Evolutionary conservation across 2,797 vertebrate genomes (phyloP).

Genomic region (Hylomyscus alleni): DNA sequence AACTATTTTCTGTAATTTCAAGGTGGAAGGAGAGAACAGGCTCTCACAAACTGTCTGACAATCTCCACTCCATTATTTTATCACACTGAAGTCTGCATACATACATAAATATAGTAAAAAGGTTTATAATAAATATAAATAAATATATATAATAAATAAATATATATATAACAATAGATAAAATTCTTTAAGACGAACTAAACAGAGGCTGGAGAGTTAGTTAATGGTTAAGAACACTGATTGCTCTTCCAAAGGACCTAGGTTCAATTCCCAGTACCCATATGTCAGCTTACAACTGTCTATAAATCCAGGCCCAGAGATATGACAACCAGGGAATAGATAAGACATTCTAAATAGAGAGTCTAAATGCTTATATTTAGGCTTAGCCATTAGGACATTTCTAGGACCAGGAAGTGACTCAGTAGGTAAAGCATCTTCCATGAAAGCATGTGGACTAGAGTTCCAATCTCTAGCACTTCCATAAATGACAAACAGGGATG

Average conservation of each 20-base stretch:
- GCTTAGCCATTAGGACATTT: neutral
- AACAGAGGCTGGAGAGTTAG: neutral
- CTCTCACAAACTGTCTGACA: neutral
- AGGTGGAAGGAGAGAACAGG: neutral
- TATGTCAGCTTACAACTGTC: neutral
- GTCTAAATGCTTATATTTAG: neutral
- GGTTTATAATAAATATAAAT: neutral
- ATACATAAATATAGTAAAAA: neutral
- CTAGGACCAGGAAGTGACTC: neutral
- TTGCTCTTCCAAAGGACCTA: neutral
- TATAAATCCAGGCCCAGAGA: neutral
- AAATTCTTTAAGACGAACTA: neutral
- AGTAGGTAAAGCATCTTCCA: neutral
- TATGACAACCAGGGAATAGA: neutral
- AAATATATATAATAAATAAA: no score
- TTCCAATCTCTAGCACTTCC: neutral
- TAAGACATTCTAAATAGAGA: neutral
- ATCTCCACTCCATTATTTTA: neutral
- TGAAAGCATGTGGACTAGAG: neutral
- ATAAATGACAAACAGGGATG: neutral
- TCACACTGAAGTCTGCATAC: neutral
- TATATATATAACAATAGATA: no score
- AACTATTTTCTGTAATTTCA: neutral
- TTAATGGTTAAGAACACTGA: neutral
- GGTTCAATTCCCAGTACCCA: neutral